A percentile compares a stretch with the other conserved stretches of the same genome.
Evolutionary conservation across 2,113 vertebrate species (phyloP).

Genomic region (Sardina pilchardus): DNA sequence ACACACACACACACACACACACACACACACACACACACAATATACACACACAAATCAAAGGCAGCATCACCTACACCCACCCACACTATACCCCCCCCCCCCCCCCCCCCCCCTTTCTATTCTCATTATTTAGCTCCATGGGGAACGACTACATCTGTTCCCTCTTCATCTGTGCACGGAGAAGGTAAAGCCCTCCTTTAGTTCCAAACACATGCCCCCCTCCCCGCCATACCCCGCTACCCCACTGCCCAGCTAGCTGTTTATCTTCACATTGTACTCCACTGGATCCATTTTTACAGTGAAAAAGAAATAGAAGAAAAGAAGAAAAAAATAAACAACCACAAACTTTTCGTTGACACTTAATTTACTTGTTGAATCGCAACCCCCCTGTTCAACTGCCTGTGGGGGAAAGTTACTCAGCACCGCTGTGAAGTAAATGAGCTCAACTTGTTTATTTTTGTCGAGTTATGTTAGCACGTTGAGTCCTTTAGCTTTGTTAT

Average conservation of each 20-base stretch:
- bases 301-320: too few relatives aligned
- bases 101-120: background rate
- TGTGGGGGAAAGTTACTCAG: background rate
- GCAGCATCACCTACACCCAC: background rate
- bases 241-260: background rate
- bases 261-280: background rate
- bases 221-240: background rate
- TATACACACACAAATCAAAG: background rate
- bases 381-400: background rate
- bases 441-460: background rate
- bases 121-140: slow-evolving; percentile 4
- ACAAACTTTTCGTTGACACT: background rate
- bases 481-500: slow-evolving; percentile 7
- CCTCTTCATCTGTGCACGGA: background rate
- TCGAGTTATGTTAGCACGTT: background rate
- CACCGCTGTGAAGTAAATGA: background rate
- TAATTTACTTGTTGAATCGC: background rate
- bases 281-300: background rate
- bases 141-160: background rate
- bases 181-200: background rate
- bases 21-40: background rate
- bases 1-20: background rate
- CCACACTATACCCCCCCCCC: background rate
- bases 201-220: background rate
- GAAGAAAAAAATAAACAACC: background rate